Percentiles rank a stretch among this genome's conserved stretches.
Conservation (phyloP, 2,888 invertebrate species). For the Smittia aterrima region DNA sequence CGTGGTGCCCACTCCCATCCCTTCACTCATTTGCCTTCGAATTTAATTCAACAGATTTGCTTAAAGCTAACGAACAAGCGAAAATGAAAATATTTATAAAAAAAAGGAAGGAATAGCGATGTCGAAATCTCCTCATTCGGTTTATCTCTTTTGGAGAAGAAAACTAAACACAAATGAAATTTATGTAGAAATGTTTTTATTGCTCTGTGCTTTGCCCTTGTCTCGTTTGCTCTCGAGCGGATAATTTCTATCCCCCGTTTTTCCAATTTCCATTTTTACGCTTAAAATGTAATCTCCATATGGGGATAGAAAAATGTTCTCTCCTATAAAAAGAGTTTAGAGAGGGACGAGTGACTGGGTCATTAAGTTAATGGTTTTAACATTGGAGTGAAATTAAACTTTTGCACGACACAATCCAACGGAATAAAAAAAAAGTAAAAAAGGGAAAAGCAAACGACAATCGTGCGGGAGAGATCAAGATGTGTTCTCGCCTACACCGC, state of each 20-base stretch:
- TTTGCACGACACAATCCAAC: background rate
- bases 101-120: background rate
- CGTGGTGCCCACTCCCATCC: background rate
- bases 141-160: too few species aligned
- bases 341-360: background rate
- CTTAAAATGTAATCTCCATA: background rate
- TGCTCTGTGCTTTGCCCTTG: constrained; percentile 4
- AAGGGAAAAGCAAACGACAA: background rate
- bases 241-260: constrained; percentile 20
- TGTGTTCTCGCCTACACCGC: too few species aligned
- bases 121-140: too few species aligned
- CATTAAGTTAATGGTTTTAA: constrained; percentile 41
- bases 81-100: background rate
- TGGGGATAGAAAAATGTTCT: background rate
- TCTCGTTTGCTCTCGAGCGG: constrained; percentile 8
- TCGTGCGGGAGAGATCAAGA: too few species aligned
- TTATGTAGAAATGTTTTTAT: constrained; percentile 24
- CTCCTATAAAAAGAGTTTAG: background rate
- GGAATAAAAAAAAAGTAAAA: too few species aligned
- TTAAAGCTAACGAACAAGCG: background rate
- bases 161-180: too few species aligned
- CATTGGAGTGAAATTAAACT: constrained; percentile 19
- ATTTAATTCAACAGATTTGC: background rate
- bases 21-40: background rate
- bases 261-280: constrained; percentile 1